Evolutionary conservation across 2,797 vertebrate species (phyloP).

Genomic region (Cuculus canorus): DNA sequence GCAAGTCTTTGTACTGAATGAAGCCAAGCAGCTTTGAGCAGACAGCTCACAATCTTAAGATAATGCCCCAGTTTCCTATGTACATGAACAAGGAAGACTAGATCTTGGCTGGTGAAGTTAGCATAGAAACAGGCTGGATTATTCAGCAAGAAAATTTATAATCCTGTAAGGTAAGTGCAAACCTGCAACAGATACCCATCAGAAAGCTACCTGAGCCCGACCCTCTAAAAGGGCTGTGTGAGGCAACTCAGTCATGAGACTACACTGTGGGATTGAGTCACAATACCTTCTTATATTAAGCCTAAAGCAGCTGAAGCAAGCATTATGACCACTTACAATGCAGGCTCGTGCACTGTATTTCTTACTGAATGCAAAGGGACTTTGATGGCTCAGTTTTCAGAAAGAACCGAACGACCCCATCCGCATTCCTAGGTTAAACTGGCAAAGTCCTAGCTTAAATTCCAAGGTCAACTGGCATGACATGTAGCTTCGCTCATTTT

Average conservation of each 20-base stretch:
- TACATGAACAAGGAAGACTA: neutral
- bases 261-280: neutral
- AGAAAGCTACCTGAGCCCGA: neutral
- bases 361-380: neutral
- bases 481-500: neutral
- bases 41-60: neutral
- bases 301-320: neutral
- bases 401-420: neutral
- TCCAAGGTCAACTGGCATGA: neutral
- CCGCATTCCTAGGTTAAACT: neutral
- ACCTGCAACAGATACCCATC: neutral
- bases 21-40: neutral
- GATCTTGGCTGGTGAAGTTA: neutral
- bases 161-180: neutral
- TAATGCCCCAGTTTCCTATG: neutral
- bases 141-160: neutral
- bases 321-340: neutral
- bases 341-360: neutral
- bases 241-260: neutral
- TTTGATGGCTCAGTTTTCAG: neutral
- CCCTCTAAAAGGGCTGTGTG: neutral
- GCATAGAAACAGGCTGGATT: neutral
- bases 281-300: neutral
- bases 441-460: neutral
- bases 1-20: neutral